Percentiles rank a stretch among this genome's conserved stretches.
phyloP scores from a whole-genome alignment of 1,140 invertebrate species.

The Phocides pigmalion region DNA sequence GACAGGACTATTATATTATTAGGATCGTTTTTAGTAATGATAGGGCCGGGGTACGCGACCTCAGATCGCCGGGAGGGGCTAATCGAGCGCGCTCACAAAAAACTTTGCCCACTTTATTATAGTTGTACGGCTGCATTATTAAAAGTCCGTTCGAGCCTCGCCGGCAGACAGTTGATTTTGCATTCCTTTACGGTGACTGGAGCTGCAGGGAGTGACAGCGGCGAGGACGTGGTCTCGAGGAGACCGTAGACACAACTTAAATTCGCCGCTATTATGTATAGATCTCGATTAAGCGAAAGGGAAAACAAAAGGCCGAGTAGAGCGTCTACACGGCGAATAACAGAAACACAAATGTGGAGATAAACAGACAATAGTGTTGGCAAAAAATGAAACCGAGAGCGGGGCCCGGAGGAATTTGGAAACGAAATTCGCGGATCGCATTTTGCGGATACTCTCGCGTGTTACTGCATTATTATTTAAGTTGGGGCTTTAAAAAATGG shows the following conservation, averaged over 20 bases:
- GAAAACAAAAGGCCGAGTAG: constrained; percentile 45
- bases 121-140: constrained; percentile 57
- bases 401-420: constrained; percentile 69
- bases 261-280: constrained; percentile 37
- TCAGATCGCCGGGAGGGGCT: constrained; percentile 69
- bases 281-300: constrained; percentile 41
- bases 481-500: constrained; percentile 75
- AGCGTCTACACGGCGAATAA: constrained; percentile 38
- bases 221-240: constrained; percentile 26
- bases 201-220: constrained; percentile 37
- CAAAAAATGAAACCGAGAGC: constrained; percentile 68
- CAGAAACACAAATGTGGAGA: constrained; percentile 62
- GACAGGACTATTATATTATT: constrained; percentile 82
- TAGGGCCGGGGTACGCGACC: constrained; percentile 69
- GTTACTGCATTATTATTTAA: constrained; percentile 84
- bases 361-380: constrained; percentile 72
- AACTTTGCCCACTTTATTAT: constrained; percentile 75
- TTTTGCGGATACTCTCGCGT: constrained; percentile 81
- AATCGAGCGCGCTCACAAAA: constrained; percentile 66
- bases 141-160: constrained; percentile 45
- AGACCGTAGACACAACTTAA: constrained; percentile 38
- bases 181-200: constrained; percentile 68
- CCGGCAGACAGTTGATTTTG: constrained; percentile 58
- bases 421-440: constrained; percentile 81
- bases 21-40: constrained; percentile 80